These are phyloP conservation scores for Apogon hyalosoma DNA, from an alignment of 2,797 vertebrate genomes.

Conservation along the genomic window DNA sequence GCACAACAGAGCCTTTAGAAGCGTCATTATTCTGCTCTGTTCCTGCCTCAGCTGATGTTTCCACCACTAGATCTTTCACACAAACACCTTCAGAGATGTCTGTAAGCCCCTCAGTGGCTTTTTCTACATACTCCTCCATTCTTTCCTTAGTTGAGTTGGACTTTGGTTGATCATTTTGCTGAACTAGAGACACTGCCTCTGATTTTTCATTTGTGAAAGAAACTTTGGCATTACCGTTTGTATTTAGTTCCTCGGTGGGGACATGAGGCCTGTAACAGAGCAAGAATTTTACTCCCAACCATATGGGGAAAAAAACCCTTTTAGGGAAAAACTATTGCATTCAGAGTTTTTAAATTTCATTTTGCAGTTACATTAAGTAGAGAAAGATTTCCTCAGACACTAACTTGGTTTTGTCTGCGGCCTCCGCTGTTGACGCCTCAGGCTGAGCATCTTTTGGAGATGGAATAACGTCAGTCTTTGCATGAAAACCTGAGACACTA, in stretches of 20 bases:
- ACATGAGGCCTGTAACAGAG: slow-evolving; percentile 51
- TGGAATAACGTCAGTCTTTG: slow-evolving; percentile 22
- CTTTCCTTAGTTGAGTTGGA: slow-evolving; percentile 10
- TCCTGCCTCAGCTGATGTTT: slow-evolving; percentile 9
- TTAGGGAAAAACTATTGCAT: background rate
- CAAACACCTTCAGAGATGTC: slow-evolving; percentile 14
- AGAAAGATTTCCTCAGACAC: slow-evolving; percentile 31
- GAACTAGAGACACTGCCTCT: slow-evolving; percentile 4
- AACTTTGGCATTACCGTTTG: slow-evolving; percentile 11
- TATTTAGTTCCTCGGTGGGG: slow-evolving; percentile 17
- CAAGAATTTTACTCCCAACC: slow-evolving; percentile 20
- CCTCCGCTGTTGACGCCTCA: slow-evolving; percentile 32
- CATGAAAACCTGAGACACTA: slow-evolving; percentile 36
- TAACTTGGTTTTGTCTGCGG: slow-evolving; percentile 41
- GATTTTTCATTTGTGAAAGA: slow-evolving; percentile 6
- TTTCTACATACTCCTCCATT: slow-evolving; percentile 4
- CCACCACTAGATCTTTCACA: slow-evolving; percentile 18
- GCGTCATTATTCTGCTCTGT: background rate
- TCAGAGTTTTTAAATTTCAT: slow-evolving; percentile 17
- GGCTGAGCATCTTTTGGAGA: slow-evolving; percentile 18
- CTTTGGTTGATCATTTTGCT: slow-evolving; percentile 14
- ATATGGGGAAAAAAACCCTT: slow-evolving; percentile 13
- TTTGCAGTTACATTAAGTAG: slow-evolving; percentile 10
- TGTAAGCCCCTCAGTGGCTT: slow-evolving; percentile 2
- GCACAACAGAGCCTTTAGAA: background rate